Evolutionary conservation across 2,113 vertebrate genomes (phyloP).

Genomic region (Prochilodus magdalenae): DNA sequence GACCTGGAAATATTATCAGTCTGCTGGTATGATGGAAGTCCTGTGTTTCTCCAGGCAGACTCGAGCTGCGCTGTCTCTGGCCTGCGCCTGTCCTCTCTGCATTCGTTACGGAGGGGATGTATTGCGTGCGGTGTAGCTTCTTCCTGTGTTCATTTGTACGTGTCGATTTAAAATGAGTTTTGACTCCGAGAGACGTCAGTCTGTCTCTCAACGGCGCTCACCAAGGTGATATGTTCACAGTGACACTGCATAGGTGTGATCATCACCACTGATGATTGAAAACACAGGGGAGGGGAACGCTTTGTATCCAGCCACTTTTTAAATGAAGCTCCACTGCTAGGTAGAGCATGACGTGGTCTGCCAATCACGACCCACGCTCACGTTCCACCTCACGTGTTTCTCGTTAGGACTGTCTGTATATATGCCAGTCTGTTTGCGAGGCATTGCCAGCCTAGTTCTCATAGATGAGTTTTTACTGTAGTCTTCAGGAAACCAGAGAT

Average conservation of each 20-base stretch:
- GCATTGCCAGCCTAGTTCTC: no score
- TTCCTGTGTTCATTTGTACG: conserved; percentile 4
- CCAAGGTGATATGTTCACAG: neutral
- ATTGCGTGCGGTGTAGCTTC: neutral
- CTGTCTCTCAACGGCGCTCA: neutral
- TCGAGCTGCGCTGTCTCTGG: no score
- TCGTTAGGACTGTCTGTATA: no score
- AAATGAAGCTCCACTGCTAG: no score
- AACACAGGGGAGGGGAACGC: no score
- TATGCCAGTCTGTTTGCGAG: no score
- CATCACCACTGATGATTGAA: neutral
- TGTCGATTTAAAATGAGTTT: conserved; percentile 13
- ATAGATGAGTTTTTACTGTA: no score
- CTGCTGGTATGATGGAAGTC: conserved; percentile 12
- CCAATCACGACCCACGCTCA: no score
- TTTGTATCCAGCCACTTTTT: no score
- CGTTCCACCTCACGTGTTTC: no score
- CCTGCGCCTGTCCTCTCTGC: neutral
- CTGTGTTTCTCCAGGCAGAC: neutral
- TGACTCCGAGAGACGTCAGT: neutral
- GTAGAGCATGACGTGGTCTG: no score
- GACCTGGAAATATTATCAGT: conserved; percentile 28
- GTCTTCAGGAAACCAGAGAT: no score
- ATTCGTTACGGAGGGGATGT: conserved; percentile 11
- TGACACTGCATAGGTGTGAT: neutral